Evolutionary conservation across 2,113 vertebrate genomes (phyloP).

Genomic region (Phainopepla nitens): DNA sequence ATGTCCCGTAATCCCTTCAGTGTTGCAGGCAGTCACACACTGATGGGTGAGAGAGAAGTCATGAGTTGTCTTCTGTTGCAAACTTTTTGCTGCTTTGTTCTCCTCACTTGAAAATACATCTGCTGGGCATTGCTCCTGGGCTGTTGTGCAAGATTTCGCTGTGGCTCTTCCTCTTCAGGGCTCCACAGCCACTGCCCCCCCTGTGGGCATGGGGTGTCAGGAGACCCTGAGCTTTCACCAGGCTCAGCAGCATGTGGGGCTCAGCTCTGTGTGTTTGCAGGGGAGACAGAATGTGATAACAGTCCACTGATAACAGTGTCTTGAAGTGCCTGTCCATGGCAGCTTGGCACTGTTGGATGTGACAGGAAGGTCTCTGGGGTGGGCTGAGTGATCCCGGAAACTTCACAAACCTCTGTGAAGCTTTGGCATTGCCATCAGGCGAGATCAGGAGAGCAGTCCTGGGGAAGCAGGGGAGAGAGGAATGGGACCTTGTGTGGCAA

Average conservation of each 20-base stretch:
- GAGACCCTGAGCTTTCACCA: neutral
- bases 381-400: neutral
- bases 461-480: neutral
- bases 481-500: rapidly evolving
- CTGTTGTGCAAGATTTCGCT: neutral
- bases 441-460: neutral
- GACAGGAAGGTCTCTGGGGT: neutral
- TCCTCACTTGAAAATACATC: neutral
- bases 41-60: neutral
- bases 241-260: neutral
- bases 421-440: neutral
- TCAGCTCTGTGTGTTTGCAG: neutral
- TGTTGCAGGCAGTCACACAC: neutral
- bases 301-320: too few species aligned
- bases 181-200: rapidly evolving
- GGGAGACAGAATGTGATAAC: neutral
- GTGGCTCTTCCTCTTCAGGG: neutral
- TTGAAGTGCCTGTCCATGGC: too few species aligned
- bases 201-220: neutral
- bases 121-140: neutral
- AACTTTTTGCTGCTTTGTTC: neutral
- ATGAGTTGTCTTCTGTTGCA: neutral
- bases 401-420: neutral
- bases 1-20: rapidly evolving
- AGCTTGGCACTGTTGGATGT: neutral